phyloP scores from a whole-genome alignment of 2,888 invertebrate species.

The Tiliacea citrago region DNA sequence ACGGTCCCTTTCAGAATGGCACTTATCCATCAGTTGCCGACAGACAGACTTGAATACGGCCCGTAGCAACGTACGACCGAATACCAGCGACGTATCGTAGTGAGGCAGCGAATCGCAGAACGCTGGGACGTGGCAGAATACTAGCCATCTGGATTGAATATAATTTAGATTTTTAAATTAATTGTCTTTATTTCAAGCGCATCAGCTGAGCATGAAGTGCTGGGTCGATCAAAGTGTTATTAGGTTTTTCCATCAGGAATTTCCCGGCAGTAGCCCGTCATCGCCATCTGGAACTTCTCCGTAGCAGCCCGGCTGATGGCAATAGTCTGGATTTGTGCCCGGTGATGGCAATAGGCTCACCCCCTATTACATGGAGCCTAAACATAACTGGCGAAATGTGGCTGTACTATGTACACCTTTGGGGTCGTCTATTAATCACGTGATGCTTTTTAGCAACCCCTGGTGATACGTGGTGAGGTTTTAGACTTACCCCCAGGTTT shows the following conservation, averaged over 20 bases:
- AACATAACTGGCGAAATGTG: too few relatives aligned
- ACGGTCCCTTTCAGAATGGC: slow-evolving; percentile 96
- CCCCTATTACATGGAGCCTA: neutral
- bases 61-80: slow-evolving; percentile 96
- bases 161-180: neutral
- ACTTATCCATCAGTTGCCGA: slow-evolving; percentile 97
- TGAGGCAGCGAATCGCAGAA: slow-evolving; percentile 98
- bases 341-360: neutral
- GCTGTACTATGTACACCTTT: neutral
- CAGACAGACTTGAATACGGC: slow-evolving; percentile 96
- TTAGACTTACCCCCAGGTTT: too few relatives aligned
- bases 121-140: slow-evolving; percentile 98
- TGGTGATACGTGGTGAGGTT: too few relatives aligned
- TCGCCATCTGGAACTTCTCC: too few relatives aligned
- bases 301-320: too few relatives aligned
- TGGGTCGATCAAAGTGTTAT: neutral
- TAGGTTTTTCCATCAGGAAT: too few relatives aligned
- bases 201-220: neutral
- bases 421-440: too few relatives aligned
- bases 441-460: too few relatives aligned
- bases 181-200: neutral
- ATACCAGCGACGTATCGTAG: slow-evolving; percentile 97
- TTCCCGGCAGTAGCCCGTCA: too few relatives aligned
- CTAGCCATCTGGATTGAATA: slow-evolving; percentile 93
- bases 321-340: neutral